These are phyloP conservation scores for Synanthedon myopaeformis DNA, from an alignment of 2,888 invertebrate genomes.

Conservation along the genomic window DNA sequence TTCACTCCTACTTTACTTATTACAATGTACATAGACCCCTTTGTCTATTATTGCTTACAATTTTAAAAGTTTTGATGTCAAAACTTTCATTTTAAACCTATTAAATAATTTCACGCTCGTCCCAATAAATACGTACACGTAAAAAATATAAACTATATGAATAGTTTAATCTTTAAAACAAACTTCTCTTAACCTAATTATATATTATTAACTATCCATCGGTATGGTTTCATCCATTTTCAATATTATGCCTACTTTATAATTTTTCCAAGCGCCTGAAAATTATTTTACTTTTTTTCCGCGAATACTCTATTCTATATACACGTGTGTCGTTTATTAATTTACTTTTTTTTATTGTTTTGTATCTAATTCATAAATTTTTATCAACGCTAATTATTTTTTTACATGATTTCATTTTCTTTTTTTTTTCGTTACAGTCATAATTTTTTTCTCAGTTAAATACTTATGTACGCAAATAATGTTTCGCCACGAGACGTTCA, in stretches of 20 bases:
- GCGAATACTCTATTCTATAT: constrained; percentile 56
- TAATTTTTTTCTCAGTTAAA: constrained; percentile 20
- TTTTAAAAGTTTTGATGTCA: constrained; percentile 66
- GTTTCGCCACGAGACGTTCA: constrained; percentile 25
- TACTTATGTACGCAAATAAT: background rate
- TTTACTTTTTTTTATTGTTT: constrained; percentile 39
- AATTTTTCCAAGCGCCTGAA: constrained; percentile 68
- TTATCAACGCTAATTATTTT: constrained; percentile 34
- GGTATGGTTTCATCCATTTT: constrained; percentile 66
- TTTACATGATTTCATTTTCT: constrained; percentile 24
- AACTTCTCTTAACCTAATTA: constrained; percentile 63
- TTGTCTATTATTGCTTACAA: constrained; percentile 67
- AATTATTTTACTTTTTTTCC: constrained; percentile 43
- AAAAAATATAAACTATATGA: constrained; percentile 72
- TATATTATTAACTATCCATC: constrained; percentile 70
- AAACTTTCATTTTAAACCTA: constrained; percentile 56
- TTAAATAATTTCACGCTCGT: constrained; percentile 67
- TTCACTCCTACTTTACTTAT: constrained; percentile 44
- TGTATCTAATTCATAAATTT: constrained; percentile 49
- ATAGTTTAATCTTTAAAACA: constrained; percentile 72
- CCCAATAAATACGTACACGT: constrained; percentile 71
- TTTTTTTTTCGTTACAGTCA: constrained; percentile 29
- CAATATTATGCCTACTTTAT: constrained; percentile 68
- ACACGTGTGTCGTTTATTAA: constrained; percentile 41
- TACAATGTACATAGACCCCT: constrained; percentile 66